phyloP scores from a whole-genome alignment of 2,113 vertebrate species.

The Cyanoramphus novaezelandiae region DNA sequence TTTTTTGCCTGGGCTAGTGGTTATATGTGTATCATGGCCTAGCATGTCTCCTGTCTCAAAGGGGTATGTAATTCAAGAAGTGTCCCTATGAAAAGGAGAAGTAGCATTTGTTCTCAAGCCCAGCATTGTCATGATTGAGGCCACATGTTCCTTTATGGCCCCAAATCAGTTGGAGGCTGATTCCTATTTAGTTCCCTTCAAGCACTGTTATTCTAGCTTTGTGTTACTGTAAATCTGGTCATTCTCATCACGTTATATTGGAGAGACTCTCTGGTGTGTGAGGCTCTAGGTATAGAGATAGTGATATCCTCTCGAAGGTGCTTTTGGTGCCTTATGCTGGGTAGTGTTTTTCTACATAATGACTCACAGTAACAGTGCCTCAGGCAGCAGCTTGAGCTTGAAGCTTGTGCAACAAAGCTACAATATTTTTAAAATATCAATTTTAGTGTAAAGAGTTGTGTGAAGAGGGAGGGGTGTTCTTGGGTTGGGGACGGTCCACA shows the following conservation, averaged over 20 bases:
- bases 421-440: background rate
- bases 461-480: background rate
- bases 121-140: background rate
- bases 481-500: background rate
- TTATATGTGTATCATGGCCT: background rate
- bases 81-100: slow-evolving; percentile 40
- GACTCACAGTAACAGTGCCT: slow-evolving; percentile 5
- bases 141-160: slow-evolving; percentile 42
- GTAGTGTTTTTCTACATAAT: slow-evolving; percentile 17
- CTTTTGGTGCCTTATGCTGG: background rate
- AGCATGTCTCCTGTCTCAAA: slow-evolving; percentile 2
- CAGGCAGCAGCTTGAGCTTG: background rate
- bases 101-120: slow-evolving; percentile 39
- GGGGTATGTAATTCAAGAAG: slow-evolving; percentile 51
- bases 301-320: background rate
- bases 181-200: slow-evolving; percentile 48
- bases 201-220: slow-evolving; percentile 50
- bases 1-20: background rate
- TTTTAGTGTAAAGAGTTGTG: background rate
- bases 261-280: background rate
- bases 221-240: slow-evolving; percentile 21
- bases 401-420: background rate
- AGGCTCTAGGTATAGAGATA: background rate
- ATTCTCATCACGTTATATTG: background rate
- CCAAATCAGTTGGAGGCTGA: slow-evolving; percentile 39